A percentile compares a stretch with the other conserved stretches of the same genome.
Conservation (phyloP, 2,888 invertebrate genomes). For the Caradrina clavipalpis region DNA sequence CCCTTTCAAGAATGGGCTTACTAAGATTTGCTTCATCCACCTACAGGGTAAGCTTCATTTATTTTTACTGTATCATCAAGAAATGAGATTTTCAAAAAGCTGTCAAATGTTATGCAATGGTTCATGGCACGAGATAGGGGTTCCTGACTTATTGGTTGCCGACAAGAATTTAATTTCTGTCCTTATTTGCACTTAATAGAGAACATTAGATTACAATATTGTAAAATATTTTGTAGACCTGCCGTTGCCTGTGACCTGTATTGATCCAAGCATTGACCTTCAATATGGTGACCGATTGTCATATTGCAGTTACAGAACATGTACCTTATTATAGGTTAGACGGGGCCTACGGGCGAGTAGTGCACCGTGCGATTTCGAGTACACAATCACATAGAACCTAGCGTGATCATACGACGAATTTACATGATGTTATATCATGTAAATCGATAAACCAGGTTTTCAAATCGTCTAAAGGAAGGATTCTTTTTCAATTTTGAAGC, state of each 20-base stretch:
- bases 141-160: neutral
- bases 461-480: neutral
- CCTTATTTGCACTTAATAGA: neutral
- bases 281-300: slow-evolving; percentile 84
- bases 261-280: slow-evolving; percentile 86
- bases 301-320: slow-evolving; percentile 34
- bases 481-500: neutral
- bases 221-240: neutral
- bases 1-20: slow-evolving; percentile 80
- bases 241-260: slow-evolving; percentile 45
- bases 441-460: no score
- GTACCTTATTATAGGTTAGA: neutral
- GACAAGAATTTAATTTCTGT: neutral
- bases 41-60: slow-evolving; percentile 78
- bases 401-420: no score
- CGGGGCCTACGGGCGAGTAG: neutral
- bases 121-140: slow-evolving; percentile 15
- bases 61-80: slow-evolving; percentile 15
- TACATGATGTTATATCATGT: no score
- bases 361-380: neutral
- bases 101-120: slow-evolving; percentile 84
- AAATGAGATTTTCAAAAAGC: slow-evolving; percentile 45
- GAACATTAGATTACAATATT: slow-evolving; percentile 4
- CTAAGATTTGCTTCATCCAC: slow-evolving; percentile 84
- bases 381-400: neutral